Percentiles rank a stretch among this genome's conserved stretches.
Evolutionary conservation across 2,888 invertebrate genomes (phyloP).

Genomic region (Phyto melanocephala): DNA sequence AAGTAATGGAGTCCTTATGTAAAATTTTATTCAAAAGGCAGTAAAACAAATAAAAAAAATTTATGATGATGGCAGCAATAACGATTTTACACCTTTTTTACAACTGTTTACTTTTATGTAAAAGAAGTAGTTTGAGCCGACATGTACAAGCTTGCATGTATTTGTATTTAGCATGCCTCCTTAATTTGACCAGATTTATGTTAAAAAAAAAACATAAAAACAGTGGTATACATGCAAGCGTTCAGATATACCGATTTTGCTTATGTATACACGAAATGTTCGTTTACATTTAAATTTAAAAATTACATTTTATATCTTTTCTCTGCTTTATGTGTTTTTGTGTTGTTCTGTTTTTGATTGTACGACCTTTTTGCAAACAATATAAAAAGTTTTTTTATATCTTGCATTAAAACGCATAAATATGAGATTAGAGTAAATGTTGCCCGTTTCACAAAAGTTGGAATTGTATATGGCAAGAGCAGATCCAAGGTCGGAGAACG

Average conservation of each 20-base stretch:
- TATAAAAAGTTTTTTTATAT: background rate
- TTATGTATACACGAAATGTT: background rate
- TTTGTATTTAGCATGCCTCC: background rate
- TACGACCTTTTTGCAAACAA: background rate
- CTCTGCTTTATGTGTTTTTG: background rate
- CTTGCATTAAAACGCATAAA: background rate
- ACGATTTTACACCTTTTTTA: slow-evolving; percentile 28
- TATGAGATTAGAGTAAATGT: background rate
- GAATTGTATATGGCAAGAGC: no score
- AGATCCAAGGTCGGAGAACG: no score
- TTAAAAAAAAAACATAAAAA: no score
- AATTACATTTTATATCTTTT: slow-evolving; percentile 7
- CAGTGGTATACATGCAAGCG: no score
- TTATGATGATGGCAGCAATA: background rate
- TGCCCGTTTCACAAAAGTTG: background rate
- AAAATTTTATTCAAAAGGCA: slow-evolving; percentile 6
- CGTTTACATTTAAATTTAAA: slow-evolving; percentile 17
- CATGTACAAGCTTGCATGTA: background rate
- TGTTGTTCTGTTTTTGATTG: background rate
- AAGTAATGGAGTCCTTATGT: no score
- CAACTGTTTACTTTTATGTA: background rate
- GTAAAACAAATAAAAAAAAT: background rate
- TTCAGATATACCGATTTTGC: no score
- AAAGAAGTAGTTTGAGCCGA: background rate
- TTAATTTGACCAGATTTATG: slow-evolving; percentile 9